Base-by-base conservation (phyloP, 2,797 vertebrate genomes). In the Gadopsis marmoratus region DNA sequence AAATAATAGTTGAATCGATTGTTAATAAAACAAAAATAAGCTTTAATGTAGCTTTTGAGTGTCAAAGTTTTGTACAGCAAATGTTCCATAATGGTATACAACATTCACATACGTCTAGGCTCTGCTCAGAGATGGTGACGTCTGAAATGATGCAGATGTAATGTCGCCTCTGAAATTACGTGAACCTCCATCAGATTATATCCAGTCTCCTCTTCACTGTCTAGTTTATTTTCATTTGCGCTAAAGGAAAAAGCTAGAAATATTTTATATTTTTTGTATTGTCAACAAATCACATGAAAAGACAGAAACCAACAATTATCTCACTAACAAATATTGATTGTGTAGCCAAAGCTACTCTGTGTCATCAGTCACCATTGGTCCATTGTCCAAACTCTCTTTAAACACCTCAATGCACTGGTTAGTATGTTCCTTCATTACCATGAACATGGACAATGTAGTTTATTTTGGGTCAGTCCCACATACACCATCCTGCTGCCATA, bases 391-490 rank as follows among this genome's bases (percentile, higher is more conserved):
- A 43, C 35, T 13, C 33, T 29, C 4, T 23, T 8, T 31, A 9
- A 69, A n/a, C 26, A 64, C 23, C 12, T 43, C 11, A 31, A 4
- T 47, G 9, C 23, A 37, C 10, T 11, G 23, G 5, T 8, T 39
- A 29, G 71, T 13, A 19, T 56, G 4, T 53, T 53, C 48, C 21
- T 41, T 74, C 8, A 69, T 66, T 16, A 63, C 11, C 7, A 48
- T 43, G 3, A 41, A 58, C 12, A 33, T n/a, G 19, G 61, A 55
- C 31, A n/a, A 14, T 41, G 39, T 8, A 37, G 31, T 61, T 75
- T 55, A 78, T 64, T 74, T 62, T 55, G 10, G 26, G 29, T 50
- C 13, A 59, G 39, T 68, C 35, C 17, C 23, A 31, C 8, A 26
- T 41, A 51, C 61, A 54, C 4, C 2, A 1, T 51, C 35, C 62